Evolutionary conservation across 2,113 vertebrate genomes (phyloP).

Genomic region (Rhabdornis inornatus): DNA sequence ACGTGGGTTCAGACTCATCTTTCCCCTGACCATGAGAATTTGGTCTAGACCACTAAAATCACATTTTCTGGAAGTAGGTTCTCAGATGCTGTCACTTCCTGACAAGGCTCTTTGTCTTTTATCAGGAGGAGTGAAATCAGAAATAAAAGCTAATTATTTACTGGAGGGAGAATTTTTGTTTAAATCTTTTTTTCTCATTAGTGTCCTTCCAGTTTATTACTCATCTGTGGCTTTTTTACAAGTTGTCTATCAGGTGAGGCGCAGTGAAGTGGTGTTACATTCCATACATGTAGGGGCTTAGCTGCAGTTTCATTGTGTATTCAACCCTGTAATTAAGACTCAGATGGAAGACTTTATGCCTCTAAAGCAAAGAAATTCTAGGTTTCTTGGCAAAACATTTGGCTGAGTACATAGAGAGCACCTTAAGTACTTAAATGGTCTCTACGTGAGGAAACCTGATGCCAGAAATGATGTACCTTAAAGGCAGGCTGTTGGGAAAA

Average conservation of each 20-base stretch:
- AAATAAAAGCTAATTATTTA: slow-evolving; percentile 40
- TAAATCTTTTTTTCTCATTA: slow-evolving; percentile 38
- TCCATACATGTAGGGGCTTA: slow-evolving; percentile 74
- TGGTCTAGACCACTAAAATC: slow-evolving; percentile 22
- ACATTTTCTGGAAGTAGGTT: slow-evolving; percentile 29
- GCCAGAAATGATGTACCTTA: slow-evolving; percentile 62
- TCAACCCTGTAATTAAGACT: slow-evolving; percentile 75
- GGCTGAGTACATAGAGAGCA: slow-evolving; percentile 55
- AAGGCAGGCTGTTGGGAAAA: slow-evolving; percentile 53
- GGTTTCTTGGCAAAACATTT: slow-evolving; percentile 67
- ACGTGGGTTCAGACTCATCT: background rate
- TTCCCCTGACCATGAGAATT: background rate
- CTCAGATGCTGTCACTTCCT: slow-evolving; percentile 36
- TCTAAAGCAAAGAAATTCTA: slow-evolving; percentile 70
- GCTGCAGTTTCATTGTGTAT: slow-evolving; percentile 68
- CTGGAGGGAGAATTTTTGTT: background rate
- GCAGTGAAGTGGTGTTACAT: slow-evolving; percentile 68
- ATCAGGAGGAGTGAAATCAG: background rate
- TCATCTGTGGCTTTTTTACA: slow-evolving; percentile 59
- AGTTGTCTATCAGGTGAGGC: slow-evolving; percentile 62
- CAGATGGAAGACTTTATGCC: slow-evolving; percentile 66
- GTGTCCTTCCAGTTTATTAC: slow-evolving; percentile 47
- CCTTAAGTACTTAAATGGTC: slow-evolving; percentile 66
- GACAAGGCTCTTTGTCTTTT: slow-evolving; percentile 11
- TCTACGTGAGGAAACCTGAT: slow-evolving; percentile 56